Evolutionary conservation across 2,113 vertebrate species (phyloP).

Genomic region (Rhineura floridana): DNA sequence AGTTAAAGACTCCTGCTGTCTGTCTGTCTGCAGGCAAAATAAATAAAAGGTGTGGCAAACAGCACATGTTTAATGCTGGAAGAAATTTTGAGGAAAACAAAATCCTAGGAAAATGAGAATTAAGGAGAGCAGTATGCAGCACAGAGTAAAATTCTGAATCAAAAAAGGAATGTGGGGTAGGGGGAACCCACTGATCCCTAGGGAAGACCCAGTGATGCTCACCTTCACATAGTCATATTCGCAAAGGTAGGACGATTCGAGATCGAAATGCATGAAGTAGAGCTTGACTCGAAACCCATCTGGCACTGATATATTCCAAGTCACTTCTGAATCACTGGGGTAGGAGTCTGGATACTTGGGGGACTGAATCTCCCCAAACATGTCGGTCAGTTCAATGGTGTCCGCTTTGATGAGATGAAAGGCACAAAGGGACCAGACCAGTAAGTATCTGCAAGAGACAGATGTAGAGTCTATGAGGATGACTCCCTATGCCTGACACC

Average conservation of each 20-base stretch:
- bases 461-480: rapidly evolving
- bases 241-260: constrained; percentile 96
- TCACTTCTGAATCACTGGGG: constrained; percentile 80
- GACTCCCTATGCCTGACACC: neutral
- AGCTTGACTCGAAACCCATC: constrained; percentile 86
- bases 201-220: constrained; percentile 46
- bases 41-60: neutral
- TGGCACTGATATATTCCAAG: constrained; percentile 89
- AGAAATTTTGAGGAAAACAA: neutral
- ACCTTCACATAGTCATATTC: constrained; percentile 97
- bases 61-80: neutral
- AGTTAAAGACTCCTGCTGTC: no score
- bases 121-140: neutral
- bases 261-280: constrained; percentile 95
- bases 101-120: neutral
- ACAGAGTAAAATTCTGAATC: neutral
- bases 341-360: constrained; percentile 92
- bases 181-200: neutral
- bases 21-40: neutral
- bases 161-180: neutral
- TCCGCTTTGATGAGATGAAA: constrained; percentile 52
- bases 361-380: constrained; percentile 88
- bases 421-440: constrained; percentile 69
- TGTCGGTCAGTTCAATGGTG: constrained; percentile 74
- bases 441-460: constrained; percentile 71